Percentiles rank a stretch among this genome's conserved stretches.
phyloP scores from a whole-genome alignment of 2,113 vertebrate species.

The Oryzias javanicus region DNA sequence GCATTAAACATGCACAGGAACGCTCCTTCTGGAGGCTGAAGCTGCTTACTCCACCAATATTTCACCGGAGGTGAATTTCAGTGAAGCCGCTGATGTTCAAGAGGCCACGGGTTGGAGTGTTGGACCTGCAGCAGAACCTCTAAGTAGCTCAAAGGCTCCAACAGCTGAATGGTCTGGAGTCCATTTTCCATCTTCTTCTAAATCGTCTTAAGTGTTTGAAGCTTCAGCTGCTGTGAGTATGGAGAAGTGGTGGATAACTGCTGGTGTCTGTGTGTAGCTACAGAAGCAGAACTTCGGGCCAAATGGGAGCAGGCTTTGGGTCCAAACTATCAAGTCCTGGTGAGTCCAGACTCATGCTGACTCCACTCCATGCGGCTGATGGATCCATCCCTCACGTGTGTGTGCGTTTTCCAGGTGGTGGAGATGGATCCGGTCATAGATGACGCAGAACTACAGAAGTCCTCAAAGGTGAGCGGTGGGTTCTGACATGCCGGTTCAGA shows the following conservation, averaged over 20 bases:
- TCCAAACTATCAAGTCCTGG: slow-evolving; percentile 89
- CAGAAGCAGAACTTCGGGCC: slow-evolving; percentile 79
- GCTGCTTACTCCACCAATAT: neutral
- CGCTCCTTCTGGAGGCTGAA: neutral
- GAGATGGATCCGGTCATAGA: slow-evolving; percentile 87
- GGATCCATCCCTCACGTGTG: neutral
- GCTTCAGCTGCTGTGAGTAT: too few species aligned
- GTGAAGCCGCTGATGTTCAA: neutral
- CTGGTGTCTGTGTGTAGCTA: slow-evolving; percentile 47
- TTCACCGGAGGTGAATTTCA: neutral
- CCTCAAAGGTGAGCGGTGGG: slow-evolving; percentile 82
- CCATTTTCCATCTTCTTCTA: too few species aligned
- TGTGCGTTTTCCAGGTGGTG: slow-evolving; percentile 79
- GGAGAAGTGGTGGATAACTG: neutral
- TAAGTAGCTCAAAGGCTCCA: too few species aligned
- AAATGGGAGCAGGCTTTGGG: slow-evolving; percentile 91
- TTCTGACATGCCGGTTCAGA: neutral
- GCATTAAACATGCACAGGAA: neutral
- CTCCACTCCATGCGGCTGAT: neutral
- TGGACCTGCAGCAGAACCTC: too few species aligned
- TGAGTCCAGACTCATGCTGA: slow-evolving; percentile 62
- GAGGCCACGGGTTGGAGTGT: too few species aligned
- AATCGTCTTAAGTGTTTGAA: too few species aligned
- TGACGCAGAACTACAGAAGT: slow-evolving; percentile 90
- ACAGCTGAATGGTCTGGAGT: too few species aligned